These are phyloP conservation scores for Mimas tiliae DNA, from an alignment of 2,888 invertebrate genomes.

Conservation along the genomic window DNA sequence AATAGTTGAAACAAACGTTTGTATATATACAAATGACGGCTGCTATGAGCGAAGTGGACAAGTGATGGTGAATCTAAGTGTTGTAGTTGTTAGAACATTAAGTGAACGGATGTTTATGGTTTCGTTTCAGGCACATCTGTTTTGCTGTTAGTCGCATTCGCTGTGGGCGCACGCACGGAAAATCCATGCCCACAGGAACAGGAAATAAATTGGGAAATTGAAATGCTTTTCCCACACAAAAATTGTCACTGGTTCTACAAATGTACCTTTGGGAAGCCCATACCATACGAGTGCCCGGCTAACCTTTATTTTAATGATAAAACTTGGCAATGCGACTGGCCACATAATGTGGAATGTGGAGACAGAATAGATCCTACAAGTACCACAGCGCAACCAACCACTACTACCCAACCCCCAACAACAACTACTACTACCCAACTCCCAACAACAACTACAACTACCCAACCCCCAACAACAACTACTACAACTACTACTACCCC, in stretches of 20 bases:
- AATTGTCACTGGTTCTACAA: conserved; percentile 87
- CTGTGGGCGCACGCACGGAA: conserved; percentile 46
- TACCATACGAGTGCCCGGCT: conserved; percentile 83
- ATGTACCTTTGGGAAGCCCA: conserved; percentile 86
- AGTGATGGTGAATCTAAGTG: conserved; percentile 5
- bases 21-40: not conserved
- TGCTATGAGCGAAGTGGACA: not conserved
- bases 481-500: conserved; percentile 31
- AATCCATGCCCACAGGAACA: conserved; percentile 64
- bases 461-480: conserved; percentile 31
- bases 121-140: conserved; percentile 42
- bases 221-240: conserved; percentile 81
- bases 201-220: conserved; percentile 59
- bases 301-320: conserved; percentile 84
- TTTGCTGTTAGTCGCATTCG: conserved; percentile 33
- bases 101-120: conserved; percentile 5
- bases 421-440: conserved; percentile 21
- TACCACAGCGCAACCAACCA: conserved; percentile 31
- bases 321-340: conserved; percentile 85
- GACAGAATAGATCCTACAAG: conserved; percentile 56
- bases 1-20: conserved; percentile 6
- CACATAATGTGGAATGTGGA: conserved; percentile 85
- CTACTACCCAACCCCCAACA: conserved; percentile 23
- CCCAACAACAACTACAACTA: conserved; percentile 30
- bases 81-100: not conserved